Evolutionary conservation across 1,140 invertebrate genomes (phyloP).

Genomic region (Zaprionus inermis): DNA sequence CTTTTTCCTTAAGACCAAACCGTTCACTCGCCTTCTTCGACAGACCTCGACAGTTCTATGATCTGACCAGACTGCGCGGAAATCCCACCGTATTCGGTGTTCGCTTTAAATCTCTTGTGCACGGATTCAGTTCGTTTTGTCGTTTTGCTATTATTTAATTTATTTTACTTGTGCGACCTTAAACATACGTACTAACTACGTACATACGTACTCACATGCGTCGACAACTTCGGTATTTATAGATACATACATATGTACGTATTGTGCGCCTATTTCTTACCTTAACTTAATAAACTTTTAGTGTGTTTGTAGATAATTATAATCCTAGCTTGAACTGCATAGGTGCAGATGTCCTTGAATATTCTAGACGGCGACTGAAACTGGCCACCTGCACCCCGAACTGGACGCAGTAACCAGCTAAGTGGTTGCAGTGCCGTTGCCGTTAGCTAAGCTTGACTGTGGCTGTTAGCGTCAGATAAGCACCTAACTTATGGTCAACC

Average conservation of each 20-base stretch:
- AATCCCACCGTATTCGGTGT: slow-evolving; percentile 27
- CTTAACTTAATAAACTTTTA: slow-evolving; percentile 43
- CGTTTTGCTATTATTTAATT: slow-evolving; percentile 33
- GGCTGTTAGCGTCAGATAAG: slow-evolving; percentile 32
- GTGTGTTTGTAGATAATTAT: neutral
- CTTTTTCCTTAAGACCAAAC: neutral
- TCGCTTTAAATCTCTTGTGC: slow-evolving; percentile 47
- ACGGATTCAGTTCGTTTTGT: slow-evolving; percentile 48
- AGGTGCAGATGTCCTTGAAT: neutral
- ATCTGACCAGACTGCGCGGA: slow-evolving; percentile 9
- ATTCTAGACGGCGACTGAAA: neutral
- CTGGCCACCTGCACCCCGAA: neutral
- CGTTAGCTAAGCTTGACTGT: slow-evolving; percentile 3
- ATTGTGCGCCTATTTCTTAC: slow-evolving; percentile 15
- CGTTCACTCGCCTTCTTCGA: neutral
- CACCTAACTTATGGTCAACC: slow-evolving; percentile 27
- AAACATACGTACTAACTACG: neutral
- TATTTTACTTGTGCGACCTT: slow-evolving; percentile 31
- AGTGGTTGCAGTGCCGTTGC: neutral
- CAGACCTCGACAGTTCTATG: slow-evolving; percentile 68
- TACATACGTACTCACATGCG: slow-evolving; percentile 13
- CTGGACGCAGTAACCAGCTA: neutral
- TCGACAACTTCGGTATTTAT: neutral
- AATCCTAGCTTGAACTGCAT: neutral
- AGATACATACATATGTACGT: neutral